phyloP scores from a whole-genome alignment of 2,888 invertebrate genomes.

The Tolmerus cingulatus region DNA sequence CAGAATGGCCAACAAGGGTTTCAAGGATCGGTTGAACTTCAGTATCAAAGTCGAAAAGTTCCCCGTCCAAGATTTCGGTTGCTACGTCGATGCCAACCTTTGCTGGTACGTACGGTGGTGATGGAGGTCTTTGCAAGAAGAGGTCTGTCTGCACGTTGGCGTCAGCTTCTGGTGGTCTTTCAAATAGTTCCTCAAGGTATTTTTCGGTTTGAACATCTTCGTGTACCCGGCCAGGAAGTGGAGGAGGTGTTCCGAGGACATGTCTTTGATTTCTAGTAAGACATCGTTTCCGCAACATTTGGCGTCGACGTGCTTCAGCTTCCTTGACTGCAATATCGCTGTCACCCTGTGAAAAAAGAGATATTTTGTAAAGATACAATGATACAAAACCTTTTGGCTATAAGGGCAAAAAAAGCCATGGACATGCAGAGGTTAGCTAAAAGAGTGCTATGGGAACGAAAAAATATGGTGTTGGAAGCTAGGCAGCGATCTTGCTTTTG shows the following conservation, averaged over 20 bases:
- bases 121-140: slow-evolving; percentile 81
- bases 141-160: slow-evolving; percentile 88
- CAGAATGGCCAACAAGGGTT: slow-evolving; percentile 85
- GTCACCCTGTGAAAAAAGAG: slow-evolving; percentile 60
- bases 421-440: background rate
- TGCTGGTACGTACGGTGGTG: slow-evolving; percentile 79
- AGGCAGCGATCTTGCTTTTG: background rate
- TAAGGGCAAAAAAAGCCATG: background rate
- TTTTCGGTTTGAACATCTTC: slow-evolving; percentile 89
- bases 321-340: slow-evolving; percentile 61
- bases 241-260: slow-evolving; percentile 63
- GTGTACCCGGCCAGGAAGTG: slow-evolving; percentile 81
- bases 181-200: slow-evolving; percentile 85
- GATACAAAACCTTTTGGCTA: background rate
- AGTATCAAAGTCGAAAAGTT: slow-evolving; percentile 92
- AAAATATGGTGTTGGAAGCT: background rate
- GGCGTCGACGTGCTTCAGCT: slow-evolving; percentile 70
- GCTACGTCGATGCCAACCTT: slow-evolving; percentile 80
- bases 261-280: slow-evolving; percentile 67
- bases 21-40: slow-evolving; percentile 92
- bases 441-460: background rate
- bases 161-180: slow-evolving; percentile 78
- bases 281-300: slow-evolving; percentile 72
- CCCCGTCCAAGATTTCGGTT: slow-evolving; percentile 91
- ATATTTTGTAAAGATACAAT: background rate